Base-by-base conservation (phyloP, 2,888 invertebrate species). In the Dexiosoma caninum region DNA sequence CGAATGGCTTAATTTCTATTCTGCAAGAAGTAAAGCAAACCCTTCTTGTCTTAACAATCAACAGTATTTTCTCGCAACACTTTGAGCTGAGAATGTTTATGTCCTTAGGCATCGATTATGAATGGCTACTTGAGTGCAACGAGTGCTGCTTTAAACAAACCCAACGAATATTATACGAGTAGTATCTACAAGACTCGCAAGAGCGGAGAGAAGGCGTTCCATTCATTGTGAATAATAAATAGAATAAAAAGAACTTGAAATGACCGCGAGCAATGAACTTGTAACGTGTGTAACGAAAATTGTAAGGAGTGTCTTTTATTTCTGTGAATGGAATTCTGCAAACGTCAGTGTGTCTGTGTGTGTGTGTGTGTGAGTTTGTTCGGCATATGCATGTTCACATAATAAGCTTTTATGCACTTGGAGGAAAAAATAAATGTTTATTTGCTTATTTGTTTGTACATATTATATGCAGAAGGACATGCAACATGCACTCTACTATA, bases 251-350 rank as follows among this genome's bases (percentile, higher is more conserved):
- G 67, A 67, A 67, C 71, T 64, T 71, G 35, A 71, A 49, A 84
- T 86, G 86, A 81, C 88, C 87, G 87, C 87, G 86, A 86, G 88
- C 87, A 85, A 85, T 86, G 88, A 86, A 87, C 86, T 86, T 86
- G 80, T 84, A 82, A 77, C 82, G 72, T 76, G 66, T 60, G 53
- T 14, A 27, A 64, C 46, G n/a, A n/a, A 62, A 57, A 66, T 66
- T 83, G 78, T 84, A 85, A 83, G 74, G 62, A 70, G 66, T 66
- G 75, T 72, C 82, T 83, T 84, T 81, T 83, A 83, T 82, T 82
- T 66, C 82, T 81, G 74, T 75, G 51, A 67, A 67, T 42, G 69
- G 55, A 74, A 70, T 44, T 27, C 16, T 51, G 19, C 70, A 35
- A 14, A 35, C 46, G 53, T 69, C 32, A 40, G 57, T 40, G 40